Evolutionary conservation across 2,113 vertebrate genomes (phyloP).

Genomic region (Orcinus orca): DNA sequence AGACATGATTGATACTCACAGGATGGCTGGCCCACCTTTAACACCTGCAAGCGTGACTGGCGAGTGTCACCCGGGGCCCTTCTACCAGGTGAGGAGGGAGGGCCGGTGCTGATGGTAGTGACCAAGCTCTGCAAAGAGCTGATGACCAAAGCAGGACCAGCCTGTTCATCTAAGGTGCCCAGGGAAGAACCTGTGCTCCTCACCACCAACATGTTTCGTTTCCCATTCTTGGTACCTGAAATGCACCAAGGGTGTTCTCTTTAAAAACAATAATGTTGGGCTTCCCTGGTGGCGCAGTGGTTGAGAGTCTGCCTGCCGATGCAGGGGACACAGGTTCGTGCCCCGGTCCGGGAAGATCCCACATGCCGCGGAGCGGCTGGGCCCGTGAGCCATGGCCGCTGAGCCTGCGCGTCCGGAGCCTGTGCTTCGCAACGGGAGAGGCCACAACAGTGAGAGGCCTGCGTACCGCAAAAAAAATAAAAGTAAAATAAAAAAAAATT

Average conservation of each 20-base stretch:
- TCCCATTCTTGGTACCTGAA: neutral
- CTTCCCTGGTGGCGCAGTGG: too few species aligned
- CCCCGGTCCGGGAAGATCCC: too few species aligned
- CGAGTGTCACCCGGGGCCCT: neutral
- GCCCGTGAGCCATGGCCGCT: too few species aligned
- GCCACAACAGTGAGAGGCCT: too few species aligned
- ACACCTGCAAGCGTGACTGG: fast-evolving
- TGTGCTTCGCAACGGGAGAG: too few species aligned
- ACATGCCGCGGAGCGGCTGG: too few species aligned
- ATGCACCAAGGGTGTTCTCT: neutral
- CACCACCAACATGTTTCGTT: fast-evolving
- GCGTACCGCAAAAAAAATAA: too few species aligned
- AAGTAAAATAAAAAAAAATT: too few species aligned
- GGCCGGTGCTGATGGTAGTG: fast-evolving
- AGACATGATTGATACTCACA: fast-evolving
- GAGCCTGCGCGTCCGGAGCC: too few species aligned
- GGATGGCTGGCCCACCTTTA: too few species aligned
- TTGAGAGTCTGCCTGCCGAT: too few species aligned
- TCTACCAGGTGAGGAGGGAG: neutral
- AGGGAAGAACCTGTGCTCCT: neutral
- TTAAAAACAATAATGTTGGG: neutral
- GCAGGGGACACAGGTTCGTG: too few species aligned
- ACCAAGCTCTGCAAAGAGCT: neutral
- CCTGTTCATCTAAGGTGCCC: fast-evolving
- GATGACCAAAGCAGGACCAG: neutral